These are phyloP conservation scores for Anhinga anhinga DNA, from an alignment of 2,113 vertebrate species.

Conservation along the genomic window DNA sequence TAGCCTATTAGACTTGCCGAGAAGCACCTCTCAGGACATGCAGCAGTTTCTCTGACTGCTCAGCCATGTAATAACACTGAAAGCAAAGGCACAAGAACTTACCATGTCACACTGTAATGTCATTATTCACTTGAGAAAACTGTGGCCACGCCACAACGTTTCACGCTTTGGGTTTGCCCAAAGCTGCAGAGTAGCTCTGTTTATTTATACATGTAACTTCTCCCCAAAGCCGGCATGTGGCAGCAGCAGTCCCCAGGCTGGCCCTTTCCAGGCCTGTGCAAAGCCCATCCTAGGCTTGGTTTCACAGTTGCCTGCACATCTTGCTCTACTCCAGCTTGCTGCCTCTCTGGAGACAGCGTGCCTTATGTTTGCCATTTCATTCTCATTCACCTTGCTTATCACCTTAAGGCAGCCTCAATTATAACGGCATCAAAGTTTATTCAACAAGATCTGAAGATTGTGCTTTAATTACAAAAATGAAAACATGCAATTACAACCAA, in stretches of 20 bases:
- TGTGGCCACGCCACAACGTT: not conserved
- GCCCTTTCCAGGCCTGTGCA: not conserved
- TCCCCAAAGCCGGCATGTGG: not conserved
- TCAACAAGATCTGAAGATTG: not conserved
- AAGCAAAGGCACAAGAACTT: not conserved
- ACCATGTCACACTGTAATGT: not conserved
- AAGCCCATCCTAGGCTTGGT: not conserved
- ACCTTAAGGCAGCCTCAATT: conserved; percentile 41
- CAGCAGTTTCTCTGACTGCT: conserved; percentile 33
- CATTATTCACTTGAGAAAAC: not conserved
- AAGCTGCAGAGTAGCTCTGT: not conserved
- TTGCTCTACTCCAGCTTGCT: not conserved
- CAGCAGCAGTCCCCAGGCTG: not conserved
- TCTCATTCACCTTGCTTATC: conserved; percentile 10
- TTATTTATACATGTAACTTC: not conserved
- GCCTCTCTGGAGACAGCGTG: not conserved
- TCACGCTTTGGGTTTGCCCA: not conserved
- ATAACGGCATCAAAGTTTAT: not conserved
- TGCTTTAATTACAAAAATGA: conserved; percentile 29
- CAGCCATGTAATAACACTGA: conserved; percentile 30
- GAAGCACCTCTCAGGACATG: not conserved
- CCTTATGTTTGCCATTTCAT: not conserved
- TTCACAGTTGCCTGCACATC: conserved; percentile 12
- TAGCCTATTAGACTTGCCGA: not conserved
- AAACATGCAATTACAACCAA: not conserved